A percentile compares a stretch with the other conserved stretches of the same genome.
phyloP scores from a whole-genome alignment of 2,888 invertebrate genomes.

The Cheilosia impressa region DNA sequence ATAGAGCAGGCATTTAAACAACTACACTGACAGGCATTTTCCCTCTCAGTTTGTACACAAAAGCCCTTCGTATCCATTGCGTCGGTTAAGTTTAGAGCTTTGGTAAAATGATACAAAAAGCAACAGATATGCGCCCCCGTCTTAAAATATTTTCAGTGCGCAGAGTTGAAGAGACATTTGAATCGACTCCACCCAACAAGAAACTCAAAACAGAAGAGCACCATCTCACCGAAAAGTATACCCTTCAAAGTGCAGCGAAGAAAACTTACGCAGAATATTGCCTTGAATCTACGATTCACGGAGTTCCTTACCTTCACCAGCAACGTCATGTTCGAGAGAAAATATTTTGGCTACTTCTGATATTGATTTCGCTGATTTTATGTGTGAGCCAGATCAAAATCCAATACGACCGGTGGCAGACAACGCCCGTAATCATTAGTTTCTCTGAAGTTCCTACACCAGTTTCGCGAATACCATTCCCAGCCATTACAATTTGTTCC shows the following conservation, averaged over 20 bases:
- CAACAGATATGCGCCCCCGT: neutral
- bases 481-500: conserved; percentile 1
- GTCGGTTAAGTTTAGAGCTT: too few relatives aligned
- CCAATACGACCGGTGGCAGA: neutral
- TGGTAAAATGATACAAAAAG: neutral
- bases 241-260: neutral
- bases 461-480: neutral
- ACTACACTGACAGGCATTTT: too few relatives aligned
- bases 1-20: neutral
- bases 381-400: neutral
- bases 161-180: neutral
- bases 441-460: conserved; percentile 6
- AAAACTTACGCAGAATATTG: conserved; percentile 3
- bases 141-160: neutral
- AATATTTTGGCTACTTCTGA: conserved; percentile 2
- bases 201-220: neutral
- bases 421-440: neutral
- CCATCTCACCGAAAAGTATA: neutral
- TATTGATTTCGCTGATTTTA: neutral
- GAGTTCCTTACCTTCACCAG: neutral
- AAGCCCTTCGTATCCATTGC: too few relatives aligned
- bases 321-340: neutral
- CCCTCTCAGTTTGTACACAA: too few relatives aligned
- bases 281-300: neutral
- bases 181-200: neutral